These are phyloP conservation scores for Pipistrellus pipistrellus DNA, from an alignment of 2,797 vertebrate species.

Conservation along the genomic window DNA sequence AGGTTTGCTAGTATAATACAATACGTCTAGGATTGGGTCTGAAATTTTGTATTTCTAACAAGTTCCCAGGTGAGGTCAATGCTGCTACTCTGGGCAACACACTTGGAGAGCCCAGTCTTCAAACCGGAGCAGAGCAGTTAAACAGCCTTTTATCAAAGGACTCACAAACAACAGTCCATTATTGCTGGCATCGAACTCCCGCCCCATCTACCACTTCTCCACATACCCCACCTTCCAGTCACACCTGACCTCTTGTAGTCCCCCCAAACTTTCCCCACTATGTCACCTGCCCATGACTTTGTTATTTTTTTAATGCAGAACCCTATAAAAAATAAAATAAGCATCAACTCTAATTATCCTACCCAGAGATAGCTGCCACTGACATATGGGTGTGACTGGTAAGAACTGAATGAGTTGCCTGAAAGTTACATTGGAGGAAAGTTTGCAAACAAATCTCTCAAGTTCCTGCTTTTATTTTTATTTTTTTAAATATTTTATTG, in stretches of 20 bases:
- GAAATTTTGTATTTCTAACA: not conserved
- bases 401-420: not conserved
- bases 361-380: not conserved
- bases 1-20: not conserved
- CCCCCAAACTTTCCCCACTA: not conserved
- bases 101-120: not conserved
- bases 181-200: not conserved
- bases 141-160: not conserved
- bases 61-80: not conserved
- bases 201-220: not conserved
- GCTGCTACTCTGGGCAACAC: not conserved
- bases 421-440: not conserved
- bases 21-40: not conserved
- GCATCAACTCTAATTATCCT: not conserved
- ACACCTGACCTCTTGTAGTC: not conserved
- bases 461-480: not conserved
- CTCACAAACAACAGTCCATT: not conserved
- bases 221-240: not conserved
- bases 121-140: not conserved
- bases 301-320: not conserved
- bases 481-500: no score
- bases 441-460: not conserved
- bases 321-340: conserved; percentile 35
- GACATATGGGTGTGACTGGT: not conserved
- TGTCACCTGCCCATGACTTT: not conserved